Conservation (phyloP, 2,113 vertebrate genomes). For the Ia io region DNA sequence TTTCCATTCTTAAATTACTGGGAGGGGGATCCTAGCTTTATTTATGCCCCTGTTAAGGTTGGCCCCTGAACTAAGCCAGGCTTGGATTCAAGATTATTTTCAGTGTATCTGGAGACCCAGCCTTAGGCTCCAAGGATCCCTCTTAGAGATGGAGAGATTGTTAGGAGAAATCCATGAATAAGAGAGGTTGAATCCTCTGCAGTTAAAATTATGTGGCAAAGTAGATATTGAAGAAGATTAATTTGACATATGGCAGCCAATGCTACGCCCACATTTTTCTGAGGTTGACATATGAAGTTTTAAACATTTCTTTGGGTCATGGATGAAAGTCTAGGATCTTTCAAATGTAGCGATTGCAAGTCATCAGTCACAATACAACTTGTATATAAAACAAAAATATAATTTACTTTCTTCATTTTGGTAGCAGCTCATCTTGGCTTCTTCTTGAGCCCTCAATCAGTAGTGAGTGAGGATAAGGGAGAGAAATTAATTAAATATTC, state of each 20-base stretch:
- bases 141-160: not conserved
- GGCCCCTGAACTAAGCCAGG: not conserved
- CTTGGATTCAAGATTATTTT: not conserved
- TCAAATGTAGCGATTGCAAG: not conserved
- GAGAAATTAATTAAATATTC: constrained; percentile 65
- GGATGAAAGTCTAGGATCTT: not conserved
- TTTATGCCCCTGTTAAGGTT: not conserved
- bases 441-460: not conserved
- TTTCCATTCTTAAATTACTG: not conserved
- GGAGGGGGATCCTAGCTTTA: not conserved
- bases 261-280: not conserved
- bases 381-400: constrained; percentile 1
- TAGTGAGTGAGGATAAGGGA: not conserved
- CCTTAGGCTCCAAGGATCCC: not conserved
- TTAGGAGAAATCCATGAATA: not conserved
- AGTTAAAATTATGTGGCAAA: not conserved
- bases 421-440: not conserved
- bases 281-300: not conserved
- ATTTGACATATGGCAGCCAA: not conserved
- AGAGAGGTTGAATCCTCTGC: not conserved
- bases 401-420: constrained; percentile 47
- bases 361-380: not conserved
- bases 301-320: not conserved
- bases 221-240: not conserved
- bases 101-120: not conserved